Evolutionary conservation across 2,797 vertebrate genomes (phyloP).

Genomic region (Clarias fuscus): DNA sequence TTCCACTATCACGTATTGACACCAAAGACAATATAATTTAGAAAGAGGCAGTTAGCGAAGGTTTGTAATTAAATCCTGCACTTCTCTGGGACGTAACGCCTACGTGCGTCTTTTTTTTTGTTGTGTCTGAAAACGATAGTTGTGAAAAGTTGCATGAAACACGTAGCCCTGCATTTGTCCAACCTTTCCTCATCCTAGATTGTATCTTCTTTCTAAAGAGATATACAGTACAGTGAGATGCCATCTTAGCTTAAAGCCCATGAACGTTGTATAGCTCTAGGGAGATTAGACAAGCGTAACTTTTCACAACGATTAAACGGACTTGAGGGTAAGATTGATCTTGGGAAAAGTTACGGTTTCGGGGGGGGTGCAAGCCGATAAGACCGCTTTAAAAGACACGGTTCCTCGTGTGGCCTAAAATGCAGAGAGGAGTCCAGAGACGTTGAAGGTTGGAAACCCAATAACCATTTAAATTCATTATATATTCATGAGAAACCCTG

Average conservation of each 20-base stretch:
- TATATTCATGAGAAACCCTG: conserved; percentile 40
- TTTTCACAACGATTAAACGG: neutral
- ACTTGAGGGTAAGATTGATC: neutral
- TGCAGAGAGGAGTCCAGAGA: neutral
- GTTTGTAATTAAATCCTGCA: conserved; percentile 33
- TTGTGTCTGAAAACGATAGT: neutral
- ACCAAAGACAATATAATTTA: conserved; percentile 40
- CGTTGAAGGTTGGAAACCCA: conserved; percentile 28
- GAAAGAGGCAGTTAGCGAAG: conserved; percentile 17
- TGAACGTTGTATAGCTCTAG: neutral
- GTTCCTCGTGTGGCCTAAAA: neutral
- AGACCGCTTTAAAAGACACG: neutral
- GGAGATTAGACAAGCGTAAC: neutral
- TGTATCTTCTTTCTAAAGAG: conserved; percentile 3
- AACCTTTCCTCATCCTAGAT: neutral
- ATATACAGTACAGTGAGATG: conserved; percentile 1
- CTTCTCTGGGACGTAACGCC: conserved; percentile 1
- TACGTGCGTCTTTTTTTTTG: neutral
- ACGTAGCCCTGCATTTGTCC: neutral
- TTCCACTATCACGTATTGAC: conserved; percentile 46
- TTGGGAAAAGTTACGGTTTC: neutral
- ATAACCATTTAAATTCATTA: conserved; percentile 34
- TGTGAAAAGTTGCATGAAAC: neutral
- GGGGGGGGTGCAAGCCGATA: neutral
- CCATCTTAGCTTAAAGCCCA: neutral